A percentile compares a stretch with the other conserved stretches of the same genome.
phyloP scores from a whole-genome alignment of 1,140 invertebrate species.

The Drosophila fuyamai region DNA sequence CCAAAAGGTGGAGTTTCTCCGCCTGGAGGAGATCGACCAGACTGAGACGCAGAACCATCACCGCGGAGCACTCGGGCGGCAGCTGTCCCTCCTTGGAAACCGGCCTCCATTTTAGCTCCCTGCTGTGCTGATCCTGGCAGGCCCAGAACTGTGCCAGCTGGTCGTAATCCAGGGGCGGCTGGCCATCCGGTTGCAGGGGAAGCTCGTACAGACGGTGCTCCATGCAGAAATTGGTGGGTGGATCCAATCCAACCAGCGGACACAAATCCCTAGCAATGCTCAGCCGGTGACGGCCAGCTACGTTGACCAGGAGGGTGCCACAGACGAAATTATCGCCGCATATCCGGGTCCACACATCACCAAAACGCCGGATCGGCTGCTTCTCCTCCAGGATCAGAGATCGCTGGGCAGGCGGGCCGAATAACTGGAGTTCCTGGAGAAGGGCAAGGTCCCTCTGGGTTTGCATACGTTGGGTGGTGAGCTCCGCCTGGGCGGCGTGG shows the following conservation, averaged over 20 bases:
- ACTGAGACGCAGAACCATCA: conserved; percentile 47
- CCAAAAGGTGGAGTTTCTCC: conserved; percentile 41
- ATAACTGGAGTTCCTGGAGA: conserved; percentile 28
- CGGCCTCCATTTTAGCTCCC: conserved; percentile 31
- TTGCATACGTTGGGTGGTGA: conserved; percentile 38
- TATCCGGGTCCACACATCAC: conserved; percentile 66
- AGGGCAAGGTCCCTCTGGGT: conserved; percentile 52
- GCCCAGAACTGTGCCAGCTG: conserved; percentile 66
- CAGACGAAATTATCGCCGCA: conserved; percentile 50
- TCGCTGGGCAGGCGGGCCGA: conserved; percentile 48
- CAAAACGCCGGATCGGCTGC: conserved; percentile 53
- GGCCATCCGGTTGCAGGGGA: conserved; percentile 40
- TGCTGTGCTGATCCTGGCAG: conserved; percentile 54
- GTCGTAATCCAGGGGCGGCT: conserved; percentile 57
- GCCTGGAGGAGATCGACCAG: conserved; percentile 44
- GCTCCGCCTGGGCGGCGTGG: conserved; percentile 43
- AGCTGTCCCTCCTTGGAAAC: conserved; percentile 2
- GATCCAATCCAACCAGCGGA: conserved; percentile 38
- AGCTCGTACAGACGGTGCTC: conserved; percentile 62
- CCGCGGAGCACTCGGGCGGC: conserved; percentile 54
- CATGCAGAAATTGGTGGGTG: conserved; percentile 3
- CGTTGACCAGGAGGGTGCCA: conserved; percentile 52
- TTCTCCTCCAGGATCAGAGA: conserved; percentile 66
- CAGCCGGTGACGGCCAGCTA: conserved; percentile 22
- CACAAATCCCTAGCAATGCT: conserved; percentile 37